Evolutionary conservation across 2,888 invertebrate species (phyloP), one percentile per base, ranked within the genome.

Genomic region (Mesodorylaimus sp.): DNA sequence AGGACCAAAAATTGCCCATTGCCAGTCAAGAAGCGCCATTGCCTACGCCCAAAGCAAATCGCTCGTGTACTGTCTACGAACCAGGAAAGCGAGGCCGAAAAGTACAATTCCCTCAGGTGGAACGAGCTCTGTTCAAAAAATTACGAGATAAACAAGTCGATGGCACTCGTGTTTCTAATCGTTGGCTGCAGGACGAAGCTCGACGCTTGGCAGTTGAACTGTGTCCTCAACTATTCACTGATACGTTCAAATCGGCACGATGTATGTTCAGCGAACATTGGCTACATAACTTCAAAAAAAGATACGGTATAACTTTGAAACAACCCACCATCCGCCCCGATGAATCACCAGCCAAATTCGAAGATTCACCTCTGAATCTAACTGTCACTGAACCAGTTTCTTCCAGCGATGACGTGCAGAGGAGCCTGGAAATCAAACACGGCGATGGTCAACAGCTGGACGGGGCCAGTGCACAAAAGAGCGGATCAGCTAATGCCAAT

Each of bases 211-310:
- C 53, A 5, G 47, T 45, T 16, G 16, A 44, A n/a, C 45, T 53
- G 5, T 50, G 50, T 36, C 53, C 51, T 3, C 42, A 50, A 13
- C 23, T 52, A 39, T 46, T 52, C 47, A 50, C 45, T 3, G 52
- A 52, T 21, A 50, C 53, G 25, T 50, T 45, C 27, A 53, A 53
- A 38, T 52, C 52, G 32, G 49, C 52, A 32, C 39, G 46, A 2
- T 53, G 53, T 48, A 51, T 52, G 50, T 53, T 53, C 46, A 41
- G 42, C 23, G 53, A 53, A 45, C 53, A 53, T 44, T 53, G 53
- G 53, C 48, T 53, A 37, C 53, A 53, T 45, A 53, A 53, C 48
- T 53, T 53, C 52, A 53, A 53, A 44, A 51, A 52, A 27, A 43
- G 53, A 29, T 53, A 53, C 52, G 48, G 48, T 24, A 48, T 53